Conservation (phyloP, 2,888 invertebrate genomes). For the Morpho helenor region DNA sequence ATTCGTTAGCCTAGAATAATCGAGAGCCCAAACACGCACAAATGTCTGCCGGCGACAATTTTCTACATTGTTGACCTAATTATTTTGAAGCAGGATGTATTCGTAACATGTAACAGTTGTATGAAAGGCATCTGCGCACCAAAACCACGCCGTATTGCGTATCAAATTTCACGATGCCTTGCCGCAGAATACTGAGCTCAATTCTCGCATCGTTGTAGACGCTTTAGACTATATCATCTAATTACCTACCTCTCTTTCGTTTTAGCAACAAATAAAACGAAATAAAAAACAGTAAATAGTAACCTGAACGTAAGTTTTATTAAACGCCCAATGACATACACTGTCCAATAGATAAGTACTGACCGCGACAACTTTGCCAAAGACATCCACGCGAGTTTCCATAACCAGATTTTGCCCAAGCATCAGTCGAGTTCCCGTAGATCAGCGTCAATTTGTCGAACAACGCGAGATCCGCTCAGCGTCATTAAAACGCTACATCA, state of each 20-base stretch:
- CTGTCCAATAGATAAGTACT: conserved; percentile 23
- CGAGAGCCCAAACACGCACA: no score
- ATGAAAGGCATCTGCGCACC: no score
- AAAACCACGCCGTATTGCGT: no score
- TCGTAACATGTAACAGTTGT: no score
- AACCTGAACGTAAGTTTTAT: conserved; percentile 42
- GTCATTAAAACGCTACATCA: conserved; percentile 13
- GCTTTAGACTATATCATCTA: no score
- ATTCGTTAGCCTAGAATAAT: no score
- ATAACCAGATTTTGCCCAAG: conserved; percentile 4
- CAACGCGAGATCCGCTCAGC: conserved; percentile 17
- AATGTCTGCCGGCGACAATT: no score
- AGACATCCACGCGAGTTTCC: conserved; percentile 4
- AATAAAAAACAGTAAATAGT: conserved; percentile 17
- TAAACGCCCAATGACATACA: conserved; percentile 36
- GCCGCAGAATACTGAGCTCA: no score
- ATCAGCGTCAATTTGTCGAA: neutral
- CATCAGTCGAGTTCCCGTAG: conserved; percentile 12
- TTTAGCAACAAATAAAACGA: neutral
- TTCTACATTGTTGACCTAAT: no score
- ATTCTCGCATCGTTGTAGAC: no score
- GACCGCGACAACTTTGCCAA: conserved; percentile 18
- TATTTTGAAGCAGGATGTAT: no score
- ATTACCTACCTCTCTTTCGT: neutral
- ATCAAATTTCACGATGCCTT: no score